These are phyloP conservation scores for Tribolium castaneum DNA, from an alignment of 1,140 invertebrate species.

Conservation along the genomic window DNA sequence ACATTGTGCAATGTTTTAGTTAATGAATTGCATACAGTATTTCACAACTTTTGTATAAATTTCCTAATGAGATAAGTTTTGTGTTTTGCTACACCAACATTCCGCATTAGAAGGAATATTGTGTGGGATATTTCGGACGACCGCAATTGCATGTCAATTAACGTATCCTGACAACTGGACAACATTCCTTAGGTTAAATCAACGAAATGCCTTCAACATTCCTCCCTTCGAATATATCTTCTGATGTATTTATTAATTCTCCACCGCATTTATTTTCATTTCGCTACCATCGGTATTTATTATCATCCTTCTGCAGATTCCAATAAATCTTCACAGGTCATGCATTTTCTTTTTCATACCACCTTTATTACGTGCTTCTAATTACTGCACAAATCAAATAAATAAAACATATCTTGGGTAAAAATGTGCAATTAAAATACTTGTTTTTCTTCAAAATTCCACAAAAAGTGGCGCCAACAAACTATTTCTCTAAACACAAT, in stretches of 20 bases:
- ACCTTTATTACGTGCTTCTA: background rate
- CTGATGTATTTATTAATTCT: slow-evolving; percentile 55
- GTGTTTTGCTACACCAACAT: slow-evolving; percentile 29
- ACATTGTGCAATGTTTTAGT: background rate
- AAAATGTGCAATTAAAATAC: no score
- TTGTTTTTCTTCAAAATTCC: no score
- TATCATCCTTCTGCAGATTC: background rate
- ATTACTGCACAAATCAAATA: background rate
- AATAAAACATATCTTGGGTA: no score
- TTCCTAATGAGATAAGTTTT: slow-evolving; percentile 43
- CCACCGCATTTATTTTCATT: slow-evolving; percentile 25
- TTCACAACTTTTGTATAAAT: slow-evolving; percentile 36
- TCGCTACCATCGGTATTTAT: slow-evolving; percentile 6
- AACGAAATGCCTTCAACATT: slow-evolving; percentile 52
- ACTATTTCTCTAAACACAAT: no score
- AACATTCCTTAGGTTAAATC: slow-evolving; percentile 55
- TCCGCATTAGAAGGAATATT: slow-evolving; percentile 46
- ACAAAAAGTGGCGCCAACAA: no score
- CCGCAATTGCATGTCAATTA: slow-evolving; percentile 56
- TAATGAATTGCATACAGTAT: background rate
- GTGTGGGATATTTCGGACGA: slow-evolving; percentile 43
- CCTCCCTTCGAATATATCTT: slow-evolving; percentile 47
- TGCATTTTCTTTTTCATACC: background rate
- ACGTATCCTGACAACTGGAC: slow-evolving; percentile 48
- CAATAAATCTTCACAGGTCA: background rate